Base-by-base conservation (phyloP, 2,888 invertebrate genomes). In the Litoditis marina region DNA sequence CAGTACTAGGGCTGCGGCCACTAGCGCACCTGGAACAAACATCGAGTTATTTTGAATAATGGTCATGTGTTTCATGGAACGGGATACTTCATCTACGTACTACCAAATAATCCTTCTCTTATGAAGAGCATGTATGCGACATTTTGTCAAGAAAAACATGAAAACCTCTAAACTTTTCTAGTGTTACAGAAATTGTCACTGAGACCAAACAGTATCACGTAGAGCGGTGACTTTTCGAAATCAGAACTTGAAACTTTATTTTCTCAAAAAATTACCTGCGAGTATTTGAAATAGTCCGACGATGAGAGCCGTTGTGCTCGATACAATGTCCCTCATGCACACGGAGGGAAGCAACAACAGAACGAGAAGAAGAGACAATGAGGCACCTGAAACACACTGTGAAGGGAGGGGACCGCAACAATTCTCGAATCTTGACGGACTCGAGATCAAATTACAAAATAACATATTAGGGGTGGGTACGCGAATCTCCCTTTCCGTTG, bases 1-100 rank as follows among this genome's bases (percentile, higher is more conserved):
- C 72, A 88, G 84, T 53, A 86, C 86, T 60, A 87, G 85, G 19
- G 61, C 54, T 28, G 88, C 88, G 39, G 85, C 84, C 71, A 88
- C 86, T 78, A 88, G 84, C 22, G 73, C 57, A 2, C 66, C 74
- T n/a, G n/a, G n/a, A n/a, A n/a, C n/a, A n/a, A n/a, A n/a, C n/a
- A n/a, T 73, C 51, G 3, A 52, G 44, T 11, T 1, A 16, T 28
- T 13, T 25, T 8, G 11, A 13, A 28, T 25, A 22, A 16, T 28
- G 27, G 2, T n/a, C 0, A 47, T 56, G 42, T 44, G 0, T n/a
- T n/a, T n/a, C n/a, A n/a, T n/a, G 1, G 30, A 19, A 32, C 32
- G 8, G 7, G 11, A 1, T 1, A 36, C 42, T 31, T 59, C 3
- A 30, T 16, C 4, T 60, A n/a, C n/a, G n/a, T n/a, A n/a, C n/a